These are phyloP conservation scores for Rhegmatorhina hoffmannsi DNA, from an alignment of 2,113 vertebrate species.

Conservation along the genomic window DNA sequence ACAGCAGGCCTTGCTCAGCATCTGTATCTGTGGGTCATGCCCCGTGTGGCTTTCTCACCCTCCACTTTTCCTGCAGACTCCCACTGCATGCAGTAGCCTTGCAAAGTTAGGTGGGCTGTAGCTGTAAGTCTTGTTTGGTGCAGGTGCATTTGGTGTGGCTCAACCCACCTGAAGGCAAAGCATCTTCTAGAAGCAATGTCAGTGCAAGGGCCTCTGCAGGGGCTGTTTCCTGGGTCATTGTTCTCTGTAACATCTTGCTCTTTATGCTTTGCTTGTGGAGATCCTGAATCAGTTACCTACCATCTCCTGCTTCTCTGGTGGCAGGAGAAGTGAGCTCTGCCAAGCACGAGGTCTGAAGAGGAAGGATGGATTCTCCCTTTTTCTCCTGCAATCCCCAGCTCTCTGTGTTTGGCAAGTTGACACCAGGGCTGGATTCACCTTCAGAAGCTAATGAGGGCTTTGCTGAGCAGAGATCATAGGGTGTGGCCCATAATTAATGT, in stretches of 20 bases:
- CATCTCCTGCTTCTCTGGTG: background rate
- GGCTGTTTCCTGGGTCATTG: background rate
- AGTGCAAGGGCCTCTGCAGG: background rate
- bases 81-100: background rate
- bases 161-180: background rate
- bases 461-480: background rate
- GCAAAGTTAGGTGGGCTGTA: background rate
- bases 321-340: background rate
- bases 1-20: background rate
- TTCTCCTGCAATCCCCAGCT: rapidly evolving
- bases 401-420: background rate
- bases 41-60: background rate
- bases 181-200: background rate
- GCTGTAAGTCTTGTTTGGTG: background rate
- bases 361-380: background rate
- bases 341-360: background rate
- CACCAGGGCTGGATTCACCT: background rate
- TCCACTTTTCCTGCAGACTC: background rate
- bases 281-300: background rate
- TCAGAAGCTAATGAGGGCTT: background rate
- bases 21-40: background rate
- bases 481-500: background rate
- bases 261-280: background rate
- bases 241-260: background rate
- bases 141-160: background rate